A percentile compares a stretch with the other conserved stretches of the same genome.
phyloP scores from a whole-genome alignment of 1,140 invertebrate genomes.

The Chironomus striatipennis region DNA sequence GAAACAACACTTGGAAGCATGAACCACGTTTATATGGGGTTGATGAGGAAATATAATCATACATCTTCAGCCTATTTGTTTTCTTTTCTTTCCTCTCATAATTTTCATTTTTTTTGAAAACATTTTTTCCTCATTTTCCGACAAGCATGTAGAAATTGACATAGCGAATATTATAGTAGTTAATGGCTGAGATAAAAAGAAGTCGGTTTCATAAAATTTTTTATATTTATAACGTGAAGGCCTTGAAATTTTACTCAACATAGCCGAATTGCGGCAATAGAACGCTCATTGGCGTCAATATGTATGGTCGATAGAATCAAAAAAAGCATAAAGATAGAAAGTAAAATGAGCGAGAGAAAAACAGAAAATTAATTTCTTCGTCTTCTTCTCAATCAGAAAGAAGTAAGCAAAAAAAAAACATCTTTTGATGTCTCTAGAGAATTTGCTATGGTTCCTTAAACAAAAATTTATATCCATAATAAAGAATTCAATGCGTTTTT shows the following conservation, averaged over 20 bases:
- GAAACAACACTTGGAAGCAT: too few relatives aligned
- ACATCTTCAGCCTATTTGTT: too few relatives aligned
- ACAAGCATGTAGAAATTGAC: neutral
- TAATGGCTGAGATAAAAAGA: constrained; percentile 9
- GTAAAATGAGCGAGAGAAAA: too few relatives aligned
- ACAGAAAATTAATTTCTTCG: too few relatives aligned
- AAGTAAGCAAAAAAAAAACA: too few relatives aligned
- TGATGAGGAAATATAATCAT: neutral
- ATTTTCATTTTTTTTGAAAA: neutral
- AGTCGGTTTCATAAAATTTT: neutral
- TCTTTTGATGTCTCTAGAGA: neutral
- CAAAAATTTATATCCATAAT: neutral
- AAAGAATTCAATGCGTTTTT: constrained; percentile 26
- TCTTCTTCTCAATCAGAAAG: too few relatives aligned
- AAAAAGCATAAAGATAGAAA: too few relatives aligned
- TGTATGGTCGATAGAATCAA: too few relatives aligned
- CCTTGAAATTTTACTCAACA: neutral
- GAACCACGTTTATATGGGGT: neutral
- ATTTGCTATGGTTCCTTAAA: neutral
- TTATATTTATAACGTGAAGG: neutral
- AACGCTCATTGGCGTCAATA: neutral
- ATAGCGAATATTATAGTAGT: neutral
- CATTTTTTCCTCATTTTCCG: neutral
- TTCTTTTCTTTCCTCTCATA: neutral
- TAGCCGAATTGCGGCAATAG: neutral